phyloP scores from a whole-genome alignment of 2,113 vertebrate species.

The Onychorhynchus coronatus region DNA sequence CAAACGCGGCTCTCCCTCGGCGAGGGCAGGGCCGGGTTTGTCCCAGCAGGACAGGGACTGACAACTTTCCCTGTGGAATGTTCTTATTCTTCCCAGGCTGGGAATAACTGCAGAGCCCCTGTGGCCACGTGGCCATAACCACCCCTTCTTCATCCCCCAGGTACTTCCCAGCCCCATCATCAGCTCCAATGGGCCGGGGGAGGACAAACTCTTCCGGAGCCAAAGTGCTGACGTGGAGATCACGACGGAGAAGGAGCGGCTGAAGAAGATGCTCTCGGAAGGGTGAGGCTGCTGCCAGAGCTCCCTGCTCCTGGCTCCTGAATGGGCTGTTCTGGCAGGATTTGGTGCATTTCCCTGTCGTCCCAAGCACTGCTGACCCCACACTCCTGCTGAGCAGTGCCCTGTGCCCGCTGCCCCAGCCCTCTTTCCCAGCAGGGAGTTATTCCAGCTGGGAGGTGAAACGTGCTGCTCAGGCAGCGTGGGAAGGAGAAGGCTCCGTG shows the following conservation, averaged over 20 bases:
- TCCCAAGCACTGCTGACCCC: not conserved
- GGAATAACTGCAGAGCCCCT: not conserved
- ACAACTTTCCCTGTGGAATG: not conserved
- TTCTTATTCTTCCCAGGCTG: not conserved
- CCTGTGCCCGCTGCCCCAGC: not conserved
- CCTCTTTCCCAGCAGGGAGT: not conserved
- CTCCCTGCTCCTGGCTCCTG: not conserved
- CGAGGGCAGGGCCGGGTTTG: fast-evolving
- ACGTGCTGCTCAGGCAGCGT: not conserved
- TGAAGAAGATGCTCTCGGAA: constrained; percentile 97
- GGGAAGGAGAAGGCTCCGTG: not conserved
- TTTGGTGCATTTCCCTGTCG: not conserved
- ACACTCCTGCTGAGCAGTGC: fast-evolving
- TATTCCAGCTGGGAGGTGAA: not conserved
- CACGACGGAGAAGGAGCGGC: constrained; percentile 86
- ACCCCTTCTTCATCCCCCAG: constrained; percentile 11
- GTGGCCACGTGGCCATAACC: not conserved
- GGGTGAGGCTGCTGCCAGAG: constrained; percentile 70
- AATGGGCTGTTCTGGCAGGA: not conserved
- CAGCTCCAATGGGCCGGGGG: constrained; percentile 87
- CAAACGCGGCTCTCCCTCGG: not conserved
- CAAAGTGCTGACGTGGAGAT: constrained; percentile 92
- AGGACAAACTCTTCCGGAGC: constrained; percentile 93
- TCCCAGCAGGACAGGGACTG: not conserved
- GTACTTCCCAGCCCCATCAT: constrained; percentile 74